A percentile compares a stretch with the other conserved stretches of the same genome.
Conservation (phyloP, 2,888 invertebrate genomes). For the Camptogramma bilineatum region DNA sequence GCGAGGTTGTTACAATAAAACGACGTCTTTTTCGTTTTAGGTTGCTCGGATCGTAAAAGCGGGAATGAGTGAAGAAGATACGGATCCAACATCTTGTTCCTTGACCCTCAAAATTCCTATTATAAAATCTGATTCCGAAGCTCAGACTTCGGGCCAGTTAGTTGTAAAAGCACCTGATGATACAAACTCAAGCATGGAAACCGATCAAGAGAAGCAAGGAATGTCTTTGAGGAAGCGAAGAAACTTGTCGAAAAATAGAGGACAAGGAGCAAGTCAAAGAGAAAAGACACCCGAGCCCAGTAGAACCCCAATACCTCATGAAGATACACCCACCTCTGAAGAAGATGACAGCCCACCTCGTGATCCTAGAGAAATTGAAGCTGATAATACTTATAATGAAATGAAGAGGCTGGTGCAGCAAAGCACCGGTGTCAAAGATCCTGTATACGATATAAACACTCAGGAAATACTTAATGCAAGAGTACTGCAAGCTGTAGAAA, state of each 20-base stretch:
- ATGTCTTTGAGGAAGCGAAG: constrained; percentile 87
- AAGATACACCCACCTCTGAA: constrained; percentile 88
- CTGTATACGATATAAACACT: constrained; percentile 76
- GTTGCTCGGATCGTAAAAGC: constrained; percentile 42
- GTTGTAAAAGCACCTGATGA: constrained; percentile 60
- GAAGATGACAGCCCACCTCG: constrained; percentile 65
- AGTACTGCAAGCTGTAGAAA: constrained; percentile 72
- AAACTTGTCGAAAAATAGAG: constrained; percentile 85
- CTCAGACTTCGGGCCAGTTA: constrained; percentile 63
- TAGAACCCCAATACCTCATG: constrained; percentile 77
- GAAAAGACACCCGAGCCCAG: constrained; percentile 83
- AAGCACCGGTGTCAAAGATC: constrained; percentile 73
- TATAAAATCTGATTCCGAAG: constrained; percentile 69
- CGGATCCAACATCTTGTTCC: constrained; percentile 45
- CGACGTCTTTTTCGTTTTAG: constrained; percentile 62
- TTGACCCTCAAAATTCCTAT: constrained; percentile 63
- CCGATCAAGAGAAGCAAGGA: constrained; percentile 73
- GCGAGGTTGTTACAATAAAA: constrained; percentile 54
- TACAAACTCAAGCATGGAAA: constrained; percentile 63
- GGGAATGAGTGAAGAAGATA: constrained; percentile 69
- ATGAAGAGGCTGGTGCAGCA: constrained; percentile 78
- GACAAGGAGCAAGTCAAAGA: constrained; percentile 75
- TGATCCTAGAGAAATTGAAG: constrained; percentile 77
- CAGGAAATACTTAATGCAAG: constrained; percentile 79
- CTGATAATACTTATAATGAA: constrained; percentile 79